Percentiles rank a stretch among this genome's conserved stretches.
phyloP scores from a whole-genome alignment of 2,113 vertebrate species.

The Colistium nudipinnis region DNA sequence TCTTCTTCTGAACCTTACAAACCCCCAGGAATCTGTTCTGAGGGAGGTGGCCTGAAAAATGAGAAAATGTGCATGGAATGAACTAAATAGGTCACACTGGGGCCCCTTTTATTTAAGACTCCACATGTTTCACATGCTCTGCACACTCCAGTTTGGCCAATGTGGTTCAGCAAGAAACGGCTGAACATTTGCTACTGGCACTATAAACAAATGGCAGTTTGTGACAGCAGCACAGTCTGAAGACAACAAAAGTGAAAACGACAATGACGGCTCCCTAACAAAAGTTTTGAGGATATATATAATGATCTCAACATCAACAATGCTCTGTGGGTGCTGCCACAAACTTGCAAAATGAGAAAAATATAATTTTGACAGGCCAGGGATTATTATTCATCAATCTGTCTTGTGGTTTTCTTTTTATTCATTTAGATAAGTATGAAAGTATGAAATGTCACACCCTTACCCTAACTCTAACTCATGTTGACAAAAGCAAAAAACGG shows the following conservation, averaged over 20 bases:
- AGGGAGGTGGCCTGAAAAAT: not conserved
- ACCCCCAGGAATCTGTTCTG: conserved; percentile 24
- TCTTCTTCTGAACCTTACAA: conserved; percentile 7
- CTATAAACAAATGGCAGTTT: conserved; percentile 23
- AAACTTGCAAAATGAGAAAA: too few species aligned
- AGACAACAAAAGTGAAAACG: not conserved
- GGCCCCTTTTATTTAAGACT: conserved; percentile 35
- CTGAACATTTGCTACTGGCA: conserved; percentile 6
- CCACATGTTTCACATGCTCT: conserved; percentile 44
- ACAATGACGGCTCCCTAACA: not conserved
- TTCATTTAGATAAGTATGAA: too few species aligned
- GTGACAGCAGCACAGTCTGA: conserved; percentile 3
- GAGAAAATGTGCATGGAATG: conserved; percentile 24
- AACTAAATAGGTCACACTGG: conserved; percentile 32
- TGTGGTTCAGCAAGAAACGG: not conserved
- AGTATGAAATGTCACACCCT: too few species aligned
- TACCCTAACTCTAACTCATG: too few species aligned
- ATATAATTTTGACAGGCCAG: not conserved
- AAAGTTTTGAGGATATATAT: too few species aligned
- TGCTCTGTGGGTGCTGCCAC: not conserved
- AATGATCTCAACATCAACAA: not conserved
- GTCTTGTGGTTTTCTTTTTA: too few species aligned
- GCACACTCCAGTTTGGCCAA: not conserved
- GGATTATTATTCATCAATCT: too few species aligned
- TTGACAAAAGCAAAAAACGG: too few species aligned